A percentile compares a stretch with the other conserved stretches of the same genome.
phyloP scores from a whole-genome alignment of 1,140 invertebrate genomes.

The Caenorhabditis brenneri region DNA sequence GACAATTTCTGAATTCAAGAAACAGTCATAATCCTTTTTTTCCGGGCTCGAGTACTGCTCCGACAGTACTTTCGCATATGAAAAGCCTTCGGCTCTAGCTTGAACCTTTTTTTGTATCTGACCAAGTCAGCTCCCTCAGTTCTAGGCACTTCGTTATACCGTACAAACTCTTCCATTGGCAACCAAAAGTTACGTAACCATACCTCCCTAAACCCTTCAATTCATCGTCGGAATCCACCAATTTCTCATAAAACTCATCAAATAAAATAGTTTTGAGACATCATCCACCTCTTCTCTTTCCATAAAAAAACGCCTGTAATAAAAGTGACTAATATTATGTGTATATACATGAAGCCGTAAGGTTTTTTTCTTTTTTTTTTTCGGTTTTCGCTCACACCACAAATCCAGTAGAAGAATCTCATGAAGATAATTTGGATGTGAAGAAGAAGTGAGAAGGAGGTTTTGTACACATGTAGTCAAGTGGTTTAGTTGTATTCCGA shows the following conservation, averaged over 20 bases:
- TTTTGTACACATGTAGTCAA: conserved; percentile 8
- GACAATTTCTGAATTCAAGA: no score
- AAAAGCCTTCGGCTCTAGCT: no score
- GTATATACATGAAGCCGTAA: conserved; percentile 13
- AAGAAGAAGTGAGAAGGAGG: no score
- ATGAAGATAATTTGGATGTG: conserved; percentile 21
- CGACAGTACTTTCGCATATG: no score
- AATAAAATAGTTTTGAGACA: neutral
- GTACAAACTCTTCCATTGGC: no score
- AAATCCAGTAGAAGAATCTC: conserved; percentile 32
- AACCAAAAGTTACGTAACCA: neutral
- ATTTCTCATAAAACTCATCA: conserved; percentile 35
- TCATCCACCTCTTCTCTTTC: no score
- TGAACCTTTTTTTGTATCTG: no score
- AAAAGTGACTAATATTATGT: conserved; percentile 13
- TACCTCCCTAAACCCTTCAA: neutral
- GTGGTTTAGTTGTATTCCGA: neutral
- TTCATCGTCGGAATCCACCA: neutral
- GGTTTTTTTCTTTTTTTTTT: neutral
- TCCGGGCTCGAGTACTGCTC: no score
- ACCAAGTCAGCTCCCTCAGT: no score
- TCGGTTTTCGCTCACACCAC: neutral
- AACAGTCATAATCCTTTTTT: no score
- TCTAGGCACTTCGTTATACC: no score
- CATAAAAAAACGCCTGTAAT: neutral